Percentiles rank a stretch among this genome's conserved stretches.
Evolutionary conservation across 1,140 invertebrate species (phyloP).

Genomic region (Myzus persicae): DNA sequence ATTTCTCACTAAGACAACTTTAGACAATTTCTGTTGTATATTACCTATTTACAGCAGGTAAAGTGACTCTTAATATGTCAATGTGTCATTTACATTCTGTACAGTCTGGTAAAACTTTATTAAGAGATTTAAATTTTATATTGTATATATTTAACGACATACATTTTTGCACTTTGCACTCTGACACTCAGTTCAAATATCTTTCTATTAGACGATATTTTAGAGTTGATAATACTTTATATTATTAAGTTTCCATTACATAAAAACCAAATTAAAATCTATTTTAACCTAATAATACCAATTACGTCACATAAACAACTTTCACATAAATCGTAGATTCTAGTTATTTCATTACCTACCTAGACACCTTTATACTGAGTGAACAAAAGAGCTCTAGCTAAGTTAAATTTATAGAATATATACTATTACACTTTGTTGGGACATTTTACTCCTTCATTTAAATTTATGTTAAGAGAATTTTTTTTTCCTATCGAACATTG

Average conservation of each 20-base stretch:
- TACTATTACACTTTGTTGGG: background rate
- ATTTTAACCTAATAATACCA: background rate
- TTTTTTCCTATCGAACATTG: no score
- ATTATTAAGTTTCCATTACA: background rate
- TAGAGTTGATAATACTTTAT: no score
- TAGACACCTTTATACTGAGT: background rate
- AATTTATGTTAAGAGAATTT: no score
- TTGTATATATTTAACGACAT: background rate
- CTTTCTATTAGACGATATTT: background rate
- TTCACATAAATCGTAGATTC: background rate
- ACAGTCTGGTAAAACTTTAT: background rate
- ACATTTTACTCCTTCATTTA: no score
- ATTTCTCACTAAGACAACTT: background rate
- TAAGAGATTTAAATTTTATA: background rate
- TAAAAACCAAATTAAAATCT: background rate
- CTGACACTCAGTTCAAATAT: background rate
- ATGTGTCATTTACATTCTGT: background rate
- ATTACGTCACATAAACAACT: background rate
- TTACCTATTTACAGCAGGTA: background rate
- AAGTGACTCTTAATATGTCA: background rate
- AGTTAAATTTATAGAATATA: background rate
- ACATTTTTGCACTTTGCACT: background rate
- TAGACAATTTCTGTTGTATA: background rate
- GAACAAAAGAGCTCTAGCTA: background rate
- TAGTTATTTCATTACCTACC: background rate